These are phyloP conservation scores for Lasiurus borealis DNA, from an alignment of 2,113 vertebrate genomes.

Conservation along the genomic window DNA sequence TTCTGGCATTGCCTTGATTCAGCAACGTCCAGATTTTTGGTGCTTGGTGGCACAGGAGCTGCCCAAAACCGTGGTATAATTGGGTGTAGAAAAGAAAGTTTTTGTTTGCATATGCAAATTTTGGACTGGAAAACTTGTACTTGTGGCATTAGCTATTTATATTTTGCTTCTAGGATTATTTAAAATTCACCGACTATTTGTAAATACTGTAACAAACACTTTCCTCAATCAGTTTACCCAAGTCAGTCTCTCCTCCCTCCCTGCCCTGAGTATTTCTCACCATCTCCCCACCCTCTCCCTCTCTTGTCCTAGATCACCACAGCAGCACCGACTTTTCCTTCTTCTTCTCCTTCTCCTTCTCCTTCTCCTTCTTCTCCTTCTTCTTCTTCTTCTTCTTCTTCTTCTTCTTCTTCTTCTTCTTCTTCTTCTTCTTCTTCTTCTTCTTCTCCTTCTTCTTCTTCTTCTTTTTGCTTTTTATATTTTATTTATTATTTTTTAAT, in stretches of 20 bases:
- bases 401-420: too few species aligned
- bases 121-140: background rate
- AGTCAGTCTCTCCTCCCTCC: background rate
- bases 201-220: background rate
- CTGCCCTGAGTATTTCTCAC: background rate
- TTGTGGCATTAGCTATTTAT: background rate
- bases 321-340: too few species aligned
- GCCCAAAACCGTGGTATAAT: background rate
- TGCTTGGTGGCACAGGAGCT: background rate
- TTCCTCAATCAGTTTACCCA: background rate
- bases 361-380: too few species aligned
- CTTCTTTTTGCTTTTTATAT: too few species aligned
- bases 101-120: background rate
- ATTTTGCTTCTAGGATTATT: conserved; percentile 10
- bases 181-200: background rate
- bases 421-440: too few species aligned
- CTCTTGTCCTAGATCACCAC: background rate
- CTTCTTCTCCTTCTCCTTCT: too few species aligned
- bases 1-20: background rate
- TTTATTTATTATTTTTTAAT: too few species aligned
- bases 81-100: background rate
- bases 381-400: too few species aligned
- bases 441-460: too few species aligned
- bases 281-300: background rate
- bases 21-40: background rate